phyloP scores from a whole-genome alignment of 2,113 vertebrate species.

The Anolis sagrei region DNA sequence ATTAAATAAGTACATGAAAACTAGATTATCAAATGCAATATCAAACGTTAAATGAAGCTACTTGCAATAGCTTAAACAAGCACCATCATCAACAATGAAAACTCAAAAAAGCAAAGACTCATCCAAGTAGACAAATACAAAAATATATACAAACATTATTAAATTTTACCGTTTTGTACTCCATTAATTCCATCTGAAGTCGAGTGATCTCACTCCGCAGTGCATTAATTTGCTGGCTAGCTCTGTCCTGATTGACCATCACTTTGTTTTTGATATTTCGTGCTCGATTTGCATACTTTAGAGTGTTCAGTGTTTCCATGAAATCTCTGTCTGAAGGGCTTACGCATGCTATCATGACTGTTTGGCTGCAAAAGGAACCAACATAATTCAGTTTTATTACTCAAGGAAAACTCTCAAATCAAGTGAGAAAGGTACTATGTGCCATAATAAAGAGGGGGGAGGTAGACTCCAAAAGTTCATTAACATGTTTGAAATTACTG shows the following conservation, averaged over 20 bases:
- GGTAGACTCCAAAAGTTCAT: no score
- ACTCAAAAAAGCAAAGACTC: background rate
- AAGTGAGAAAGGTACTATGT: background rate
- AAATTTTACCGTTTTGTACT: constrained; percentile 91
- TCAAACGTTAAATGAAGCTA: no score
- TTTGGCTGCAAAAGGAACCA: constrained; percentile 84
- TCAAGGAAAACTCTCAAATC: constrained; percentile 1
- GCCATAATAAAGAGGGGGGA: no score
- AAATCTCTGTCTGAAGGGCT: constrained; percentile 98
- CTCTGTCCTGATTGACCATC: constrained; percentile 94
- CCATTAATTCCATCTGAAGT: constrained; percentile 97
- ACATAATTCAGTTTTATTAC: constrained; percentile 43
- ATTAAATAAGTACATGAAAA: no score
- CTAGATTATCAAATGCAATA: no score
- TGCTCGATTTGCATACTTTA: constrained; percentile 96
- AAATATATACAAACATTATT: constrained; percentile 4
- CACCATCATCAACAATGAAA: no score
- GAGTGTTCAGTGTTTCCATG: constrained; percentile 96
- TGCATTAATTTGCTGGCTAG: constrained; percentile 95
- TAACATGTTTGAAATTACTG: no score
- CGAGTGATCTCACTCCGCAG: constrained; percentile 93
- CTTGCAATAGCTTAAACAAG: no score
- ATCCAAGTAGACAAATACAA: background rate
- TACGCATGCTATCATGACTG: constrained; percentile 96
- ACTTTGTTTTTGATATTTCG: constrained; percentile 99